Base-by-base conservation (phyloP, 2,113 vertebrate species). In the Lophius piscatorius region DNA sequence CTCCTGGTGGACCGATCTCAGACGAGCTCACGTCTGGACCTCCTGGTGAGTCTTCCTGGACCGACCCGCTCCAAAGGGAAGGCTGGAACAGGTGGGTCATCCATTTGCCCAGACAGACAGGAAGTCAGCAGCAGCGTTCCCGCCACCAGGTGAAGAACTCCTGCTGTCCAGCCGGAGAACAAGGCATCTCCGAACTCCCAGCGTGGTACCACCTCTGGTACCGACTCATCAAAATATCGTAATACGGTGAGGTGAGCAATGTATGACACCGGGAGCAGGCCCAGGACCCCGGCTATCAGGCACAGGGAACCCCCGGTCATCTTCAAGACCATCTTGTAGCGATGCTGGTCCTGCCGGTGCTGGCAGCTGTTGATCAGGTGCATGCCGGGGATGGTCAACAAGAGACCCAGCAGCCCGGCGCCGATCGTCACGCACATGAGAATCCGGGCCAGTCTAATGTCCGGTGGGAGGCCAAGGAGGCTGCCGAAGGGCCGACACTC, bases 131-230 rank as follows among this genome's bases (percentile, higher is more conserved):
- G 74, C 49, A 91, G 59, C 3, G 67, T 42, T 21, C 88, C 90
- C 9, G 89, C 83, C 50, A 71, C 42, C 44, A 89, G 62, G 49
- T 91, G 72, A 4, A 91, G 78, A 23, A 86, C 45, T 0, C 63
- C 83, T 0, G 78, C 89, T 2, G 80, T 63, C 91, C 90, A 94
- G 40, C 85, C 90, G 4, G 80, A 65, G 74, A 93, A 90, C 63
- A 90, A 49, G 4, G 81, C 83, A 0, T 82, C 88, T 2, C 89
- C 83, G 2, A 91, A 87, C 68, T 90, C 86, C 86, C 89, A 90
- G 54, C 85, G 80, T 1, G 86, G 71, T 29, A 69, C 47, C 26
- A 83, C n/a, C 8, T 88, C 83, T 3, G 88, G 78, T 42, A 84
- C 1, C 0, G 62, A 17, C 1, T 44, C 4, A 5, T 90, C 88